phyloP scores from a whole-genome alignment of 2,113 vertebrate species.

The Oncorhynchus gorbuscha region DNA sequence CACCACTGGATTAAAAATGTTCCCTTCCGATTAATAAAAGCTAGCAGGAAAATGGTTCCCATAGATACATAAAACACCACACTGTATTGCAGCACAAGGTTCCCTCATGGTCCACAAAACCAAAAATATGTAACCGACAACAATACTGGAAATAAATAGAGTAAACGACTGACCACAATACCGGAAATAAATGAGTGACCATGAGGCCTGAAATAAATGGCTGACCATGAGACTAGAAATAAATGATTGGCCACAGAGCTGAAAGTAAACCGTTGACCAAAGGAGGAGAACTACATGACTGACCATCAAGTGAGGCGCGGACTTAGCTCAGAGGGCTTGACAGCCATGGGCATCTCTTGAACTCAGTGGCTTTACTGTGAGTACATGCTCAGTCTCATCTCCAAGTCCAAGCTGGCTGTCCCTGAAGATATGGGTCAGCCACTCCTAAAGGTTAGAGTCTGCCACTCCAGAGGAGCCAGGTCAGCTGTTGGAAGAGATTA shows the following conservation, averaged over 20 bases:
- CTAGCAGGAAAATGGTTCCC: conserved; percentile 43
- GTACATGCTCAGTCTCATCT: conserved; percentile 53
- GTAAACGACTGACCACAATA: conserved; percentile 50
- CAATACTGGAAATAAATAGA: conserved; percentile 42
- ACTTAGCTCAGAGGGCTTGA: conserved; percentile 60
- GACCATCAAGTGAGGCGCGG: conserved; percentile 63
- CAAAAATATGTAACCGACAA: conserved; percentile 53
- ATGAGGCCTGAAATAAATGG: too few species aligned
- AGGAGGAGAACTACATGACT: conserved; percentile 61
- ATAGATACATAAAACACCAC: neutral
- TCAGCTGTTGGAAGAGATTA: conserved; percentile 45
- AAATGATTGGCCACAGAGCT: conserved; percentile 55
- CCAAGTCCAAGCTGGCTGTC: conserved; percentile 48
- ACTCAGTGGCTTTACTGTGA: conserved; percentile 10
- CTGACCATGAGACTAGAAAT: too few species aligned
- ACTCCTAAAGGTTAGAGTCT: conserved; percentile 62
- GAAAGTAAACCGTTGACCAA: conserved; percentile 63
- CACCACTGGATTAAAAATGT: conserved; percentile 45
- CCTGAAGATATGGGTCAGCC: conserved; percentile 57
- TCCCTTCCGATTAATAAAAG: conserved; percentile 54
- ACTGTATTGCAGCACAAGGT: conserved; percentile 15
- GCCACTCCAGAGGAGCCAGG: conserved; percentile 49
- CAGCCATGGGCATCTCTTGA: conserved; percentile 47
- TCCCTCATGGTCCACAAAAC: conserved; percentile 34
- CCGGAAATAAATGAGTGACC: conserved; percentile 35